A percentile compares a stretch with the other conserved stretches of the same genome.
Evolutionary conservation across 1,140 invertebrate species (phyloP).

Genomic region (Lasioglossum baleicum): DNA sequence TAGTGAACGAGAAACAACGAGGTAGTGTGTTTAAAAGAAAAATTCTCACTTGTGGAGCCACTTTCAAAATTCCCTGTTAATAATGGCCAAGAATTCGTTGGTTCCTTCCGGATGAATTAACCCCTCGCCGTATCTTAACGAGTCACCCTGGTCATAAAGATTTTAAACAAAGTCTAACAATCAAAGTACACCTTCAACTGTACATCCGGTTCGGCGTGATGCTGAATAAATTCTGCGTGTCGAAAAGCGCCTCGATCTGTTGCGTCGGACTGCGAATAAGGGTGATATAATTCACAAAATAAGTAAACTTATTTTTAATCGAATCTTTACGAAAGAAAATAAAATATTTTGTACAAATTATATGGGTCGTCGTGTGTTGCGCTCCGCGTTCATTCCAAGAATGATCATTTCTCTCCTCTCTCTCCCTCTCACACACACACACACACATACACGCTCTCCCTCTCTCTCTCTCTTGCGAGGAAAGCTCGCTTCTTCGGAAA

Average conservation of each 20-base stretch:
- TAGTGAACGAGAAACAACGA: constrained; percentile 1
- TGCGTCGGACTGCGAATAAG: constrained; percentile 5
- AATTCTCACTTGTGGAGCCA: background rate
- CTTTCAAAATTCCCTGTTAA: background rate
- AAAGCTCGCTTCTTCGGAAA: constrained; percentile 19
- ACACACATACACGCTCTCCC: too few relatives aligned
- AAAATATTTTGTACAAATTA: constrained; percentile 37
- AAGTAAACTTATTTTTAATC: constrained; percentile 46
- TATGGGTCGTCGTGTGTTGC: constrained; percentile 3
- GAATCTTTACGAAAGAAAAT: constrained; percentile 40
- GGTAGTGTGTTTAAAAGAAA: background rate
- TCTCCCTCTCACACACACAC: background rate
- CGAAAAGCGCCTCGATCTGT: background rate
- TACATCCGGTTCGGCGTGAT: background rate
- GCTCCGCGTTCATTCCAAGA: constrained; percentile 8
- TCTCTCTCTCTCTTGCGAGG: background rate
- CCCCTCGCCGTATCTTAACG: too few relatives aligned
- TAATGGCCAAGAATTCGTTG: background rate
- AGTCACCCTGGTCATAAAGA: too few relatives aligned
- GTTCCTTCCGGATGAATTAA: background rate
- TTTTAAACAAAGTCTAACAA: too few relatives aligned
- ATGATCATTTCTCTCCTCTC: constrained; percentile 11
- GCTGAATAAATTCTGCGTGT: background rate
- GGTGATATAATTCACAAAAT: constrained; percentile 35
- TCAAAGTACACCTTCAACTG: too few relatives aligned